A percentile compares a stretch with the other conserved stretches of the same genome.
These are phyloP conservation scores for Lithophane leautieri DNA, from an alignment of 2,888 invertebrate species.

Conservation along the genomic window DNA sequence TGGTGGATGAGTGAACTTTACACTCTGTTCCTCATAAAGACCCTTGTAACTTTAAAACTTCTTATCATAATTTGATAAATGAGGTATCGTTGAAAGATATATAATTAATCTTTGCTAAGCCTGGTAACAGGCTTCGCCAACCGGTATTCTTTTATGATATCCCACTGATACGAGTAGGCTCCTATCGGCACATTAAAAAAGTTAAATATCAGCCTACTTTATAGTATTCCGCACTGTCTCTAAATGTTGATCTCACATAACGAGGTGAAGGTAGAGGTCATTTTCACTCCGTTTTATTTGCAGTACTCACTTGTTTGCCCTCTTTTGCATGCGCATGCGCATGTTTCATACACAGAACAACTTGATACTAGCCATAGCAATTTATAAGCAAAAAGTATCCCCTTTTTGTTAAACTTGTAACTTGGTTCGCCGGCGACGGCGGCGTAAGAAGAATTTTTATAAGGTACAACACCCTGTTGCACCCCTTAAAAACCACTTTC, in stretches of 20 bases:
- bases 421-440: background rate
- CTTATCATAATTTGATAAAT: too few relatives aligned
- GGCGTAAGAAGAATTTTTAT: background rate
- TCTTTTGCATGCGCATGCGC: background rate
- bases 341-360: background rate
- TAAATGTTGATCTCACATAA: background rate
- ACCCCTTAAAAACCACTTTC: background rate
- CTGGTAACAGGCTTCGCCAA: background rate
- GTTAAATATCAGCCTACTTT: background rate
- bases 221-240: background rate
- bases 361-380: background rate
- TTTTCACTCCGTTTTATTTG: conserved; percentile 10
- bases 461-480: background rate
- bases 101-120: too few relatives aligned
- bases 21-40: too few relatives aligned
- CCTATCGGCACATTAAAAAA: background rate
- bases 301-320: background rate
- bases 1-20: too few relatives aligned
- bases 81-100: too few relatives aligned
- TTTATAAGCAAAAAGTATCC: background rate
- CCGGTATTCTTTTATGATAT: background rate
- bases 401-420: background rate
- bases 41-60: too few relatives aligned
- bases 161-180: background rate
- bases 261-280: conserved; percentile 24